Base-by-base conservation (phyloP, 2,888 invertebrate genomes). In the Cosmia pyralina region DNA sequence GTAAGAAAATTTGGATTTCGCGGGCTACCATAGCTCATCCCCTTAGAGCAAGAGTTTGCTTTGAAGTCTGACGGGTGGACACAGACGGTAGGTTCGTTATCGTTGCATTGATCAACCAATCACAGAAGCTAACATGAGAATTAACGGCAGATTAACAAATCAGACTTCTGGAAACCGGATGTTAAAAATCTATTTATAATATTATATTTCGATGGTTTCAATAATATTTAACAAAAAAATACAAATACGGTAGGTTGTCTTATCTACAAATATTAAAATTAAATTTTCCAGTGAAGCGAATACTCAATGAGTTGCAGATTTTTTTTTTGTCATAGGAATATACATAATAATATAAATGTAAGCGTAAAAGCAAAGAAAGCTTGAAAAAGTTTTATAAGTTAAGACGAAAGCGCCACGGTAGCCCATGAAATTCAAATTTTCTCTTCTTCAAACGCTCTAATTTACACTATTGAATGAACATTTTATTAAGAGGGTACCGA, bases 311-410 rank as follows among this genome's bases (percentile, higher is more conserved):
- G 13, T 41, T 22, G 13, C 17, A 65, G 5, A 17, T 41, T 58
- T 22, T 57, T 28, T 1, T 53, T 17, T n/a, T 22, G 19, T 73
- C 70, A 59, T 63, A 69, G 67, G 34, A 38, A 4, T 6, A 38
- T 59, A 72, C 41, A 17, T 55, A 76, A 48, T 65, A 72, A 63
- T 53, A 72, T 50, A 52, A 72, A 58, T 4, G 0, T 74, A 75
- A 72, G 69, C 69, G 50, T 81, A 58, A 69, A 69, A 72, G 53
- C 69, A 41, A 71, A 81, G 17, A 58, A 80, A 71, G 75, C 72
- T 70, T 48, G 19, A 41, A 41, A 8, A 38, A 38, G 38, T 38
- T 38, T 38, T 38, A 38, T 38, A 38, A 38, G 38, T 38, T 38
- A 38, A 38, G 38, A 4, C 4, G 6, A 38, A 4, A 4, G 38